Base-by-base conservation (phyloP, 30 jellyfish, hydroid and myxozoan genomes). In the Aurelia aurita region DNA sequence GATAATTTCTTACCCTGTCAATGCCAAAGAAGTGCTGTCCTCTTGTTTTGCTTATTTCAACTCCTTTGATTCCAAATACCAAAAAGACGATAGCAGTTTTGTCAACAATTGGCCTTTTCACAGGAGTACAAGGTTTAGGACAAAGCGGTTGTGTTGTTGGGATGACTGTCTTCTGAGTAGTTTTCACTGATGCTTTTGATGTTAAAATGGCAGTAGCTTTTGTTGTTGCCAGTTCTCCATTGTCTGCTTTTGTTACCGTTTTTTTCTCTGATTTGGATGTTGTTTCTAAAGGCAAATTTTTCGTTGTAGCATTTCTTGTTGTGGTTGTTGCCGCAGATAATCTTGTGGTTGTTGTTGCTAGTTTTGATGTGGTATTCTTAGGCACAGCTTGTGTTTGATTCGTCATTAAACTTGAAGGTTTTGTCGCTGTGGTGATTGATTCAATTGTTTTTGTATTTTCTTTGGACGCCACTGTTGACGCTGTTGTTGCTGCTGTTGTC, bases 51-150 rank as follows among this genome's bases (percentile, higher is more conserved):
- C 79, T 73, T 34, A 31, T 76, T 18, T 73, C 75, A 28, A 85
- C 89, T 28, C 95, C 95, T 57, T 85, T 85, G 58, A 85, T 57
- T 18, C 95, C 95, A 55, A 85, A 85, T 13, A 85, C 95, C 31
- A 85, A 58, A 53, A 73, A 72, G 2, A 85, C 95, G 20, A 85
- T 65, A 6, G 95, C 95, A 16, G 86, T 73, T n/a, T 61, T 85
- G 43, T 85, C 89, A 60, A 85, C 74, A 18, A 85, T 60, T 49
- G 95, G 95, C 61, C 95, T 64, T 63, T 74, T 64, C 31, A 66
- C 95, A 11, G 95, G 95, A 9, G 84, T 73, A 76, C 95, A 85
- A n/a, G 93, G 93, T 46, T 83, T 83, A 12, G 93, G 93, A 55
- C 93, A 83, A 32, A 83, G 74, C 11, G 93, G 82, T 20, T 47